phyloP scores from a whole-genome alignment of 2,888 invertebrate genomes.

The Coenonympha glycerion region DNA sequence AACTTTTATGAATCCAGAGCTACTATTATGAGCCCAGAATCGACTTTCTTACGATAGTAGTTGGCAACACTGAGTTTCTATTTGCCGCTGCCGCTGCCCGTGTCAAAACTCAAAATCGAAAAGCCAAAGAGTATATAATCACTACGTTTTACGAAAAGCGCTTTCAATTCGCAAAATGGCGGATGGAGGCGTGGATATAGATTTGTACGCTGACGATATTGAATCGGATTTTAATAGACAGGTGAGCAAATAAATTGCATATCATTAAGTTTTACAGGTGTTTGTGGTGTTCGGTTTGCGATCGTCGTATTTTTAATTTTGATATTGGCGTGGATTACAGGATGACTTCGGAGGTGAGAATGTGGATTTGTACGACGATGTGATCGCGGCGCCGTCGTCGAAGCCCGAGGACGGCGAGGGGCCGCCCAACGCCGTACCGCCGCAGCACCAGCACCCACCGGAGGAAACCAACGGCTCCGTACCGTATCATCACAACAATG shows the following conservation, averaged over 20 bases:
- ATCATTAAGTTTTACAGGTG: not conserved
- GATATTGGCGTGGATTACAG: constrained; percentile 54
- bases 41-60: too few relatives aligned
- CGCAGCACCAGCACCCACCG: constrained; percentile 69
- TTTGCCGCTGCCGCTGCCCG: too few relatives aligned
- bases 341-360: constrained; percentile 90
- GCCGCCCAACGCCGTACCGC: constrained; percentile 74
- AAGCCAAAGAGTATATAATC: too few relatives aligned
- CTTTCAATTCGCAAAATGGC: constrained; percentile 80
- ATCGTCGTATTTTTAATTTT: not conserved
- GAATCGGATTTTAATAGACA: constrained; percentile 89
- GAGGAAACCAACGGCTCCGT: constrained; percentile 82
- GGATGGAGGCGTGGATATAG: constrained; percentile 95
- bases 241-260: constrained; percentile 46
- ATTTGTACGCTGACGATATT: constrained; percentile 97
- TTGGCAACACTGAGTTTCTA: too few relatives aligned
- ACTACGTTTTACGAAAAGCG: not conserved
- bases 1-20: too few relatives aligned
- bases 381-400: constrained; percentile 86
- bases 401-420: constrained; percentile 77
- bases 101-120: too few relatives aligned
- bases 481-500: constrained; percentile 81
- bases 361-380: constrained; percentile 96
- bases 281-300: not conserved
- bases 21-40: too few relatives aligned